These are phyloP conservation scores for Gymnobelideus leadbeateri DNA, from an alignment of 2,113 vertebrate species.

Conservation along the genomic window DNA sequence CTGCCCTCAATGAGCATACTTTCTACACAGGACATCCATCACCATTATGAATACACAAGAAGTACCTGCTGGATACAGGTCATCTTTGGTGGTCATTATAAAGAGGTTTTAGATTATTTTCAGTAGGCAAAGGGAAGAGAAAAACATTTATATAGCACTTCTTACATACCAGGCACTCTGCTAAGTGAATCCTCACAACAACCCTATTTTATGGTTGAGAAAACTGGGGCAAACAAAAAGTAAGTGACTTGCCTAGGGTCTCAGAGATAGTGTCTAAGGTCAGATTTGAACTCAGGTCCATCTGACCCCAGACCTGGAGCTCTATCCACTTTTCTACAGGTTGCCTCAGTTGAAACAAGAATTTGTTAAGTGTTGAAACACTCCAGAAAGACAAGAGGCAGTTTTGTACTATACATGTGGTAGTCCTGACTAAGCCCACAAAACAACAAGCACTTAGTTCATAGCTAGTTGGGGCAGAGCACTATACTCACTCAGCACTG, in stretches of 20 bases:
- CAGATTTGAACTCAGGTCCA: not conserved
- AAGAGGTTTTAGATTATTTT: not conserved
- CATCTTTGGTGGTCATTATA: not conserved
- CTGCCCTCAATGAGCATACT: not conserved
- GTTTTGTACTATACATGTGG: not conserved
- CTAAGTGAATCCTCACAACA: not conserved
- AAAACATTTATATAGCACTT: not conserved
- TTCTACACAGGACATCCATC: not conserved
- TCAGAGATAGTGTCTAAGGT: not conserved
- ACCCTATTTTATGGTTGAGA: not conserved
- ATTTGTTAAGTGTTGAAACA: not conserved
- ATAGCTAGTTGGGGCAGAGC: not conserved
- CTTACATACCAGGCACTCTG: not conserved
- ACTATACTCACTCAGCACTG: not conserved
- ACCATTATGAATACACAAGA: not conserved
- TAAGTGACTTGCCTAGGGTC: not conserved
- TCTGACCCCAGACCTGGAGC: not conserved
- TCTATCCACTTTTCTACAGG: not conserved
- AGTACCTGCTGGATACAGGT: not conserved
- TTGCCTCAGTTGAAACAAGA: not conserved
- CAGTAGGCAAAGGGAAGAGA: not conserved
- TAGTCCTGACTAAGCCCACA: no score
- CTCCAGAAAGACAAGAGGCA: not conserved
- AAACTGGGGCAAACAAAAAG: not conserved
- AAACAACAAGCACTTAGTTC: not conserved